A percentile compares a stretch with the other conserved stretches of the same genome.
phyloP scores from a whole-genome alignment of 2,113 vertebrate genomes.

The Ranitomeya variabilis region DNA sequence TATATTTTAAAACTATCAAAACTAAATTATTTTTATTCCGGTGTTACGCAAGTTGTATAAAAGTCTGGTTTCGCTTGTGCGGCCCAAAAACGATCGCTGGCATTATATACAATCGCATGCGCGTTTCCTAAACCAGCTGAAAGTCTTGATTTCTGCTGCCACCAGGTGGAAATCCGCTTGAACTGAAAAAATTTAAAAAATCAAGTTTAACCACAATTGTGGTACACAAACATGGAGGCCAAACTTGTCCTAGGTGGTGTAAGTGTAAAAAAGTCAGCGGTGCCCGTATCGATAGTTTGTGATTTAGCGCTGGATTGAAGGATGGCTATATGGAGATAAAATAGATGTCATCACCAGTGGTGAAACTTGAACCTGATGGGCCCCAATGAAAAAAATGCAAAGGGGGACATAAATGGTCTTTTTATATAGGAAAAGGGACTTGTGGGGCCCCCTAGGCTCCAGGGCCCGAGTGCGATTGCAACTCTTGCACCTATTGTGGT shows the following conservation, averaged over 20 bases:
- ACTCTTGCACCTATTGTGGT: too few species aligned
- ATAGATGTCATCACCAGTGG: not conserved
- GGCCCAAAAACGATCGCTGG: not conserved
- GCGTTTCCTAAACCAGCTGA: not conserved
- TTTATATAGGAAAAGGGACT: too few species aligned
- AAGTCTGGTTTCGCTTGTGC: not conserved
- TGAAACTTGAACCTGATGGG: too few species aligned
- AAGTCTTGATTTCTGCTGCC: constrained; percentile 37
- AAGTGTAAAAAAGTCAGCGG: not conserved
- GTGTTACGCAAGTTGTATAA: not conserved
- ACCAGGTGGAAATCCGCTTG: constrained; percentile 12
- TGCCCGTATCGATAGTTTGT: not conserved
- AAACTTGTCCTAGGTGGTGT: not conserved
- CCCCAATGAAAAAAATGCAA: too few species aligned
- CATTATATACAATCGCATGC: not conserved
- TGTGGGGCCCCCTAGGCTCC: too few species aligned
- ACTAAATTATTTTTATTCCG: not conserved
- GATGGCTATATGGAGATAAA: not conserved
- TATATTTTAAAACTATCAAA: not conserved
- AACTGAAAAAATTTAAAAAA: not conserved
- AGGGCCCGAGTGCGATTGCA: too few species aligned
- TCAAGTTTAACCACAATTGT: not conserved
- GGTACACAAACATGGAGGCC: not conserved
- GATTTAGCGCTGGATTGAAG: not conserved
- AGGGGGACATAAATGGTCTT: too few species aligned